Evolutionary conservation across 2,113 vertebrate genomes (phyloP), one percentile per base, ranked within the genome.

Genomic region (Rostratula benghalensis): DNA sequence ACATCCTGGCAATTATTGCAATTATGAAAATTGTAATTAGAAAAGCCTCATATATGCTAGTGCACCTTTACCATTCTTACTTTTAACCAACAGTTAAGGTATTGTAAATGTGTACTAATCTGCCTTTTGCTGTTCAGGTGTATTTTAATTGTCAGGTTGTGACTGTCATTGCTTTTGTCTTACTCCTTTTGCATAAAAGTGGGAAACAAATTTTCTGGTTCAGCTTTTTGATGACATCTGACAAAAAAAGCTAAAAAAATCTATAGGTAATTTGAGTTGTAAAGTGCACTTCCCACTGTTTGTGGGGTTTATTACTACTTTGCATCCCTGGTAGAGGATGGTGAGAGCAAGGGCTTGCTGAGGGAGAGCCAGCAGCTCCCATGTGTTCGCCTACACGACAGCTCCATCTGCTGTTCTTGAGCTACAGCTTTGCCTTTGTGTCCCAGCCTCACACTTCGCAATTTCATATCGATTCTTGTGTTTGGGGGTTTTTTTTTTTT

Each of bases 331-430:
- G 0, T 28, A 6, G 33, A 30, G 64, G 63, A 9, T 17, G 51
- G 21, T 16, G 65, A 31, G 41, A 45, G 65, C 5, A 53, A 67
- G 20, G 7, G 1, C 5, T 39, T 17, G 13, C 11, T 14, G 61
- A 7, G 7, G 10, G 68, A 27, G 41, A 48, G 5, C 12, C 43
- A 9, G 43, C 24, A 39, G 43, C 17, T 76, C 33, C 39, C 20
- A 2, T 7, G 25, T 2, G 4, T 3, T 4, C 35, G n/a, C n/a
- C 83, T 90, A 1, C 30, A 3, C 69, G 2, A 48, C 56, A 90
- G 95, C 96, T 79, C 96, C 96, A 81, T 65, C 96, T 96, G 90
- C 92, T 87, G 96, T 21, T 54, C 33, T 9, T 16, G 7, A 48
- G 0, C 30, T 22, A 2, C 17, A 20, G 35, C 27, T 59, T 67